Base-by-base conservation (phyloP, 1,140 invertebrate species). In the Meteorus sp. region DNA sequence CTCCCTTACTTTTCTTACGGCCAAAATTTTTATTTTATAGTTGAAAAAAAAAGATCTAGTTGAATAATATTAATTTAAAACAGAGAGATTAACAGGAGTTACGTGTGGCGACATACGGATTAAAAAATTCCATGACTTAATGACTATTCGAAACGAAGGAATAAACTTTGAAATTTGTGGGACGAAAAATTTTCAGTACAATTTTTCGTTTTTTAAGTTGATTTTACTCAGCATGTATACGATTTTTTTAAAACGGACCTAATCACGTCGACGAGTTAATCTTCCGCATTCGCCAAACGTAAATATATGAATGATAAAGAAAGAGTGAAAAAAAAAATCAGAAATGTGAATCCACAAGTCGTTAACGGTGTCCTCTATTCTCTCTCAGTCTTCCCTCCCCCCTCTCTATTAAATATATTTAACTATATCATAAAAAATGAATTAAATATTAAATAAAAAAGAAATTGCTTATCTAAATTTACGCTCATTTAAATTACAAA, bases 231-330 rank as follows among this genome's bases (percentile, higher is more conserved):
- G 44, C 19, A 47, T 35, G 50, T 52, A 33, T 19, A 45, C 47
- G 29, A 57, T 37, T 39, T 39, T 39, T n/a, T n/a, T 39, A 7
- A 15, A 48, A 57, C 45, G 55, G 55, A 45, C 55, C 55, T 57
- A 57, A 57, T 48, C 9, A 11, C n/a, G 13, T 22, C 51, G 48
- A 51, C 23, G 23, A 29, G 23, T 15, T 19, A 2, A 23, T 44
- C 19, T 25, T 25, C 22, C 45, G 45, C 27, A 23, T 44, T 25
- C 41, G 22, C 13, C 44, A n/a, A 31, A 27, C 53, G n/a, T 27
- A 19, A 45, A 13, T n/a, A 25, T 23, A 3, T 35, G 17, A 25
- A 41, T 52, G n/a, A n/a, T n/a, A n/a, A n/a, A n/a, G n/a, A n/a
- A n/a, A n/a, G n/a, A n/a, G n/a, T n/a, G n/a, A n/a, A n/a, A n/a